Conservation (phyloP, 2,113 vertebrate species). For the Mormyrus lacerda region DNA sequence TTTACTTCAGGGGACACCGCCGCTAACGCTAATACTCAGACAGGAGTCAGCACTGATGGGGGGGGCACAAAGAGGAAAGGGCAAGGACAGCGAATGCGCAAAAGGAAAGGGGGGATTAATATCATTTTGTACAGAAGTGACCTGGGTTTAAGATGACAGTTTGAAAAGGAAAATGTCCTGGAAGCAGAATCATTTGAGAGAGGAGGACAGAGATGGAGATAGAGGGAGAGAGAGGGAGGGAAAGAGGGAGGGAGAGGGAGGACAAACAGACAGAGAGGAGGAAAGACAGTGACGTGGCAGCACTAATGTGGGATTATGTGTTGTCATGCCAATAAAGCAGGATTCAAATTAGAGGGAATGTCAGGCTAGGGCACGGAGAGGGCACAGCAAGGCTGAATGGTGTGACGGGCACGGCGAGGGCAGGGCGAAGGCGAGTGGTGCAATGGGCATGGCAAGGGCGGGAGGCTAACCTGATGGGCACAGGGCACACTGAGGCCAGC, state of each 20-base stretch:
- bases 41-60: constrained; percentile 47
- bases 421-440: background rate
- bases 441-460: too few species aligned
- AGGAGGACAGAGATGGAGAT: background rate
- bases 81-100: background rate
- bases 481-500: background rate
- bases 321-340: background rate
- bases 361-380: background rate
- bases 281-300: background rate
- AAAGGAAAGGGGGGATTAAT: constrained; percentile 36
- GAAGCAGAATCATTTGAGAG: constrained; percentile 5
- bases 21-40: constrained; percentile 65
- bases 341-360: background rate
- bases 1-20: constrained; percentile 77
- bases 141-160: constrained; percentile 40
- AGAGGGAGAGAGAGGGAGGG: background rate
- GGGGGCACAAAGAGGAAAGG: constrained; percentile 30
- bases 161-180: constrained; percentile 13
- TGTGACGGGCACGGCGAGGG: background rate
- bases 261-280: background rate
- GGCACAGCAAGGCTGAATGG: background rate
- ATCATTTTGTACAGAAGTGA: constrained; percentile 30
- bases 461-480: background rate
- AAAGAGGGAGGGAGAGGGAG: background rate
- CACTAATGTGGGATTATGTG: background rate